Evolutionary conservation across 2,113 vertebrate species (phyloP).

Genomic region (Nothocercus julius): DNA sequence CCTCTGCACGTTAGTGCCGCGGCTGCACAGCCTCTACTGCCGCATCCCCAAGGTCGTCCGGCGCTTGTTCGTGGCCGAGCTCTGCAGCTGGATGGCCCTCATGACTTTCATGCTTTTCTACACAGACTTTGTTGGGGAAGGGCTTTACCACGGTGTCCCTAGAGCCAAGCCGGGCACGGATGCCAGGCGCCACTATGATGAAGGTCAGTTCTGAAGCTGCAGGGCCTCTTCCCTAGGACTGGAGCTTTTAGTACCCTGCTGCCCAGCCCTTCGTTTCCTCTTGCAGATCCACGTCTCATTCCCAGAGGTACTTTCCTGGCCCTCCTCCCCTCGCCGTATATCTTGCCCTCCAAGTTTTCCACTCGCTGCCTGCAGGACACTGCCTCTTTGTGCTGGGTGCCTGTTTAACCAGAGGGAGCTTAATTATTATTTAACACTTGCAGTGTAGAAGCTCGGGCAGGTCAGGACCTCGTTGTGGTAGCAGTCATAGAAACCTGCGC

Average conservation of each 20-base stretch:
- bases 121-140: conserved; percentile 88
- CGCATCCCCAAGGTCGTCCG: conserved; percentile 79
- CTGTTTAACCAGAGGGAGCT: conserved; percentile 40
- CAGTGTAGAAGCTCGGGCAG: not conserved
- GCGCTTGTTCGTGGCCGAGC: conserved; percentile 84
- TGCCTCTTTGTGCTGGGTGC: conserved; percentile 56
- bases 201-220: conserved; percentile 75
- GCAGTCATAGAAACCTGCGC: not conserved
- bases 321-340: not conserved
- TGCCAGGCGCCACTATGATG: conserved; percentile 83
- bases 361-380: not conserved
- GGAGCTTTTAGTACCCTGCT: accelerated
- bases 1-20: conserved; percentile 71
- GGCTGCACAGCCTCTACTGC: conserved; percentile 76
- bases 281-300: not conserved
- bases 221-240: accelerated
- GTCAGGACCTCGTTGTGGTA: conserved; percentile 4
- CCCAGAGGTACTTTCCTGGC: not conserved
- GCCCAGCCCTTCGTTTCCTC: not conserved
- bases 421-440: conserved; percentile 62
- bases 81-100: conserved; percentile 90
- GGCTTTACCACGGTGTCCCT: conserved; percentile 85
- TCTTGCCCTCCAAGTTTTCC: not conserved
- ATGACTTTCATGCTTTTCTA: conserved; percentile 91
- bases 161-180: conserved; percentile 80